Evolutionary conservation across 2,888 invertebrate genomes (phyloP).

Genomic region (Ophion ventricosus): DNA sequence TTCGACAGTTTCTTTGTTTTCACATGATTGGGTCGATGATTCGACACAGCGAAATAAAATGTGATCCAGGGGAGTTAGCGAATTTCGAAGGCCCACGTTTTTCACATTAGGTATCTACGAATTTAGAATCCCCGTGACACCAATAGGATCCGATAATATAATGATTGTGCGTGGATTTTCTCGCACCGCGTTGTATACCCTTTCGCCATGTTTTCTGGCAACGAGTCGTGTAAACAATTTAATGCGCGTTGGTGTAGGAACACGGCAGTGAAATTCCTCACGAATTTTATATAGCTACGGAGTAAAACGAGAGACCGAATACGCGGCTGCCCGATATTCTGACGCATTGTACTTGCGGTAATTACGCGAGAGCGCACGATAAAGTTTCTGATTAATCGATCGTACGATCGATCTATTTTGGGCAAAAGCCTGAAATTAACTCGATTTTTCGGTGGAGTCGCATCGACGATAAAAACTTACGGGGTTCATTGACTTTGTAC

Average conservation of each 20-base stretch:
- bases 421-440: not conserved
- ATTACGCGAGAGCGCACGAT: not conserved
- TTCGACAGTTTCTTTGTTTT: not conserved
- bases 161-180: slow-evolving; percentile 53
- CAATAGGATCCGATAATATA: slow-evolving; percentile 56
- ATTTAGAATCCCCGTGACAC: slow-evolving; percentile 59
- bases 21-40: not conserved
- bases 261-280: slow-evolving; percentile 29
- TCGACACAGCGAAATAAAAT: not conserved
- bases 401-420: not conserved
- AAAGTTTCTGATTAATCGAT: slow-evolving; percentile 20
- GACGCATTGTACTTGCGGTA: not conserved
- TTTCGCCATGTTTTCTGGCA: slow-evolving; percentile 56
- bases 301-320: slow-evolving; percentile 18
- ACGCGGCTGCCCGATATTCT: slow-evolving; percentile 5
- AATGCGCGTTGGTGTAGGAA: slow-evolving; percentile 19
- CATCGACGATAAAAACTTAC: not conserved
- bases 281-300: slow-evolving; percentile 32
- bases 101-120: slow-evolving; percentile 12
- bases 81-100: not conserved
- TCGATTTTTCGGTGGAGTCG: slow-evolving; percentile 1
- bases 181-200: slow-evolving; percentile 17
- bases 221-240: slow-evolving; percentile 60
- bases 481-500: slow-evolving; percentile 49
- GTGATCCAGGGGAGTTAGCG: not conserved